Evolutionary conservation across 2,797 vertebrate genomes (phyloP).

Genomic region (Todus mexicanus): DNA sequence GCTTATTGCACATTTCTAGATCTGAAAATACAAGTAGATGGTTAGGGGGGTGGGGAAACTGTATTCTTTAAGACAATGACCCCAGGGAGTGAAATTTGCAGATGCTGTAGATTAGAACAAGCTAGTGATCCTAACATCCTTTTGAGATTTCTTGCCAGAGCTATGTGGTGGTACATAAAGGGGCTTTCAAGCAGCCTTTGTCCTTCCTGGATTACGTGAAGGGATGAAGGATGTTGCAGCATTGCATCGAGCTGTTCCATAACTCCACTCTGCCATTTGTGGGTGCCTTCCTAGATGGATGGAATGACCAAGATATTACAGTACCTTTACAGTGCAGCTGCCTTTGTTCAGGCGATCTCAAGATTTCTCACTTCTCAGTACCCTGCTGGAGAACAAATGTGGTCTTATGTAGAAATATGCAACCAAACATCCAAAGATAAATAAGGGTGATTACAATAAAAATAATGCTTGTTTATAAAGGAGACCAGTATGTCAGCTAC

Average conservation of each 20-base stretch:
- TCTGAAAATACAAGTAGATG: slow-evolving; percentile 4
- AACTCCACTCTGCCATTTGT: neutral
- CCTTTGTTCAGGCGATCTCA: neutral
- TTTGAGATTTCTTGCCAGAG: neutral
- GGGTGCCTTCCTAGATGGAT: neutral
- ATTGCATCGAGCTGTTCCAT: neutral
- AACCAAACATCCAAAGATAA: neutral
- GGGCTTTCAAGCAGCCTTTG: neutral
- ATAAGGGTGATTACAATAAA: neutral
- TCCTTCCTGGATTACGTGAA: neutral
- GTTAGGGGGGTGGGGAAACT: neutral
- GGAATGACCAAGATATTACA: neutral
- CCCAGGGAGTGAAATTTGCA: neutral
- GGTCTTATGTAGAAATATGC: neutral
- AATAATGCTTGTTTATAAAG: neutral
- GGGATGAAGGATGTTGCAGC: neutral
- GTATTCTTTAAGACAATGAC: neutral
- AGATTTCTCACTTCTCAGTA: neutral
- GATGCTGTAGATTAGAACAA: neutral
- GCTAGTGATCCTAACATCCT: neutral
- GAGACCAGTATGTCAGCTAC: neutral
- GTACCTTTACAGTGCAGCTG: neutral
- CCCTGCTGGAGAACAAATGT: neutral
- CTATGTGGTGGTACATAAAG: neutral
- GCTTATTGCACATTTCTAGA: neutral